Evolutionary conservation across 2,888 invertebrate genomes (phyloP).

Genomic region (Stegana nigrithorax): DNA sequence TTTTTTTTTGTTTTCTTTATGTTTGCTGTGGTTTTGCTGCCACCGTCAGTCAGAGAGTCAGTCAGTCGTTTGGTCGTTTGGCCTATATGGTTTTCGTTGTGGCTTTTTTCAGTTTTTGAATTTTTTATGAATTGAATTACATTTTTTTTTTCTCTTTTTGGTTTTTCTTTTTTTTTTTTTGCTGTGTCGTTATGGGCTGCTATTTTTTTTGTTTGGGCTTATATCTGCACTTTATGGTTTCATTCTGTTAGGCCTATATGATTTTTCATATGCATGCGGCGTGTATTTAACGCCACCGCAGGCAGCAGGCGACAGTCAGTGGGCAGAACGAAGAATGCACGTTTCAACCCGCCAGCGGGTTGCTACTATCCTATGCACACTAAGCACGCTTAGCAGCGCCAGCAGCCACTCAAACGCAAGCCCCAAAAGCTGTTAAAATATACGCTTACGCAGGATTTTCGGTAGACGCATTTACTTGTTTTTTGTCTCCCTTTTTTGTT

Average conservation of each 20-base stretch:
- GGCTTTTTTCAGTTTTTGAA: slow-evolving; percentile 5
- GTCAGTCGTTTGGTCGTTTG: too few relatives aligned
- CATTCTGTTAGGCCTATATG: neutral
- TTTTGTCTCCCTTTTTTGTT: slow-evolving; percentile 17
- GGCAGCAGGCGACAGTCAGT: too few relatives aligned
- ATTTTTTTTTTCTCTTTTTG: neutral
- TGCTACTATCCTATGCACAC: too few relatives aligned
- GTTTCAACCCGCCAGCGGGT: neutral
- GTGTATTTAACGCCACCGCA: slow-evolving; percentile 3
- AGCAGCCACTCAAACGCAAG: neutral
- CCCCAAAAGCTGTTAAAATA: neutral
- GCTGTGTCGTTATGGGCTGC: too few relatives aligned
- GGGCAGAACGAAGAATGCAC: slow-evolving; percentile 4
- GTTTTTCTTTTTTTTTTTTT: too few relatives aligned
- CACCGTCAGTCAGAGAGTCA: too few relatives aligned
- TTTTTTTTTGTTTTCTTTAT: neutral
- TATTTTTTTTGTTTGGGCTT: neutral
- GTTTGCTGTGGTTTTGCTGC: neutral
- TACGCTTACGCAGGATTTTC: too few relatives aligned
- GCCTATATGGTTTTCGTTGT: too few relatives aligned
- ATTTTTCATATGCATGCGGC: neutral
- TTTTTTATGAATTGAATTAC: slow-evolving; percentile 13
- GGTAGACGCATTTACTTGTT: slow-evolving; percentile 14
- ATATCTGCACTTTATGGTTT: neutral
- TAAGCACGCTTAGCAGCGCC: neutral